Conservation (phyloP, 2,888 invertebrate genomes). For the Volucella zonaria region DNA sequence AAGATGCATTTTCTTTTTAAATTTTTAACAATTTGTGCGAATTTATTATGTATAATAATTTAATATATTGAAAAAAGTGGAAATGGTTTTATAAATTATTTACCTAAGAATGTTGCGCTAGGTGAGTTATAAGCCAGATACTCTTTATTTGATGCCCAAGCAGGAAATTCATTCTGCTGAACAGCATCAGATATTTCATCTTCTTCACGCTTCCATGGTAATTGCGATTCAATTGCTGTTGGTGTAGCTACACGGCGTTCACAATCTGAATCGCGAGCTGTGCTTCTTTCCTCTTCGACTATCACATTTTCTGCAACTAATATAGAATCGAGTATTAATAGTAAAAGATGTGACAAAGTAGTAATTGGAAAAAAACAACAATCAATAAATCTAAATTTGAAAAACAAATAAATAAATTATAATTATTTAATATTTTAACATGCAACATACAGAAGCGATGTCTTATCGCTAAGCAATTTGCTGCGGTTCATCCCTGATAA, state of each 20-base stretch:
- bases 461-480: no score
- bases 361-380: conserved; percentile 14
- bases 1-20: conserved; percentile 44
- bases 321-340: conserved; percentile 34
- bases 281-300: conserved; percentile 80
- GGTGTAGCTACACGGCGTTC: conserved; percentile 91
- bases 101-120: conserved; percentile 95
- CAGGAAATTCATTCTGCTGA: conserved; percentile 94
- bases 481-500: no score
- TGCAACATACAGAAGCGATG: conserved; percentile 54
- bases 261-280: conserved; percentile 83
- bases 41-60: no score
- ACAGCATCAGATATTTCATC: conserved; percentile 87
- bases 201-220: conserved; percentile 96
- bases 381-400: conserved; percentile 7
- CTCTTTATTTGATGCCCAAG: conserved; percentile 97
- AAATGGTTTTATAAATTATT: conserved; percentile 72
- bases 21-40: neutral
- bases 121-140: conserved; percentile 96
- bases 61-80: neutral
- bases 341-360: neutral
- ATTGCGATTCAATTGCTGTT: conserved; percentile 93
- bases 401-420: conserved; percentile 20
- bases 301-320: conserved; percentile 81
- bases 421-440: conserved; percentile 29